Base-by-base conservation (phyloP, 2,113 vertebrate species). In the Microtus pennsylvanicus region DNA sequence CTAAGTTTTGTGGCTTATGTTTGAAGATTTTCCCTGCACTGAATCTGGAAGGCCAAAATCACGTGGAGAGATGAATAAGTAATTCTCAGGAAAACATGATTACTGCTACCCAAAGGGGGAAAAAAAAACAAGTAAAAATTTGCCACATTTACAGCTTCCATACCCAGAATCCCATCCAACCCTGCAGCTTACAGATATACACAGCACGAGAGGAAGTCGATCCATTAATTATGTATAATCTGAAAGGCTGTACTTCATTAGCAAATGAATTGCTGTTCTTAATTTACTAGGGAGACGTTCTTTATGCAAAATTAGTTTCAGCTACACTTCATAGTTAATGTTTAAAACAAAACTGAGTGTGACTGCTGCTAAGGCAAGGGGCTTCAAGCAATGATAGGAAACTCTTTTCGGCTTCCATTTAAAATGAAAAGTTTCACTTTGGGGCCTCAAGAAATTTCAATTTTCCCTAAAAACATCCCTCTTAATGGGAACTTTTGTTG, bases 291-390 rank as follows among this genome's bases (percentile, higher is more conserved):
- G 24, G 19, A 95, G 7, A 86, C 28, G 28, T 55, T 94, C 2
- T 96, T 94, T 69, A 65, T 91, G 72, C 30, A 90, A 96, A 94
- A 90, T 92, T 77, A 91, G 30, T 52, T 95, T 96, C 81, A 76
- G 70, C 33, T 45, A 92, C 47, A 87, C 72, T 45, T 92, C 67
- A 95, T 8, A 65, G 19, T 87, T 89, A 94, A 87, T 80, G 17
- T 88, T 82, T 77, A 77, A 93, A 97, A 89, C 21, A 93, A 92
- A 70, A 94, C 33, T 61, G 11, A 86, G 70, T 45, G 30, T 74
- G 91, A 52, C 13, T 75, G 7, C 72, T 50, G 5, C 72, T 1
- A 8, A 3, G 38, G 3, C 21, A 75, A 7, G 2, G 69, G 50
- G 30, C 72, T 72, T 5, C 78, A 16, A 77, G 14, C 58, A 58